Conservation (phyloP, 64 coral and sea anemone genomes). For the Stylophora pistillata region DNA sequence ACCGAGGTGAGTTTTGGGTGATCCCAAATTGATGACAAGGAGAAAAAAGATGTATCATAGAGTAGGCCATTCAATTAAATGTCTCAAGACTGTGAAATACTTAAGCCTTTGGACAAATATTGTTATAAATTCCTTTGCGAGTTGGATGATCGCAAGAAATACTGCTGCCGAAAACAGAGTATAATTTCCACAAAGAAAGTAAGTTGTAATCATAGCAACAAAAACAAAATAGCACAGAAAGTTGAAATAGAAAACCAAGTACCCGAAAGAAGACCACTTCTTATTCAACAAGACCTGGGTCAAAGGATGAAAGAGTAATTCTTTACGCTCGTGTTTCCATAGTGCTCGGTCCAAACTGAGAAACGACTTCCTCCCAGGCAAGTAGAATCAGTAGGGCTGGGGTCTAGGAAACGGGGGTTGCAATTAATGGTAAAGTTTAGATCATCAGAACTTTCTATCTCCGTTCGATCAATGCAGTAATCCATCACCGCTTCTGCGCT, state of each 20-base stretch:
- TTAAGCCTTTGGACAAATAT: conserved; percentile 58
- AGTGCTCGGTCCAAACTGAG: conserved; percentile 21
- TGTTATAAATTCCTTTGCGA: conserved; percentile 67
- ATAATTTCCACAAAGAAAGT: not conserved
- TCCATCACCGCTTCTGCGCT: conserved; percentile 72
- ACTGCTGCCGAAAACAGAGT: not conserved
- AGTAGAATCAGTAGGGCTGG: conserved; percentile 33
- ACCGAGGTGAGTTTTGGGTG: conserved; percentile 52
- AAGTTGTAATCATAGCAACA: not conserved
- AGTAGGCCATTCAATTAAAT: conserved; percentile 60
- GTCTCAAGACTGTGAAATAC: conserved; percentile 62
- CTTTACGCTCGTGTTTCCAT: conserved; percentile 42
- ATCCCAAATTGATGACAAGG: no score
- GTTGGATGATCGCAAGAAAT: conserved; percentile 42
- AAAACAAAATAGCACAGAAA: conserved; percentile 29
- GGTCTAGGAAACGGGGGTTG: conserved; percentile 44
- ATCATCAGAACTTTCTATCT: not conserved
- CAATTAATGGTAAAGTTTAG: conserved; percentile 40
- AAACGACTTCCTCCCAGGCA: not conserved
- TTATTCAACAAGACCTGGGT: conserved; percentile 19
- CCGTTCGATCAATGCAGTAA: conserved; percentile 52
- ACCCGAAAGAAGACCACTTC: conserved; percentile 45
- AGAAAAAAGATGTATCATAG: no score
- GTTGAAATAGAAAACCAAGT: conserved; percentile 42
- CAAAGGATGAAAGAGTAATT: conserved; percentile 41